These are phyloP conservation scores for Ceratosolen fusciceps DNA, from an alignment of 1,140 invertebrate genomes.

Conservation along the genomic window DNA sequence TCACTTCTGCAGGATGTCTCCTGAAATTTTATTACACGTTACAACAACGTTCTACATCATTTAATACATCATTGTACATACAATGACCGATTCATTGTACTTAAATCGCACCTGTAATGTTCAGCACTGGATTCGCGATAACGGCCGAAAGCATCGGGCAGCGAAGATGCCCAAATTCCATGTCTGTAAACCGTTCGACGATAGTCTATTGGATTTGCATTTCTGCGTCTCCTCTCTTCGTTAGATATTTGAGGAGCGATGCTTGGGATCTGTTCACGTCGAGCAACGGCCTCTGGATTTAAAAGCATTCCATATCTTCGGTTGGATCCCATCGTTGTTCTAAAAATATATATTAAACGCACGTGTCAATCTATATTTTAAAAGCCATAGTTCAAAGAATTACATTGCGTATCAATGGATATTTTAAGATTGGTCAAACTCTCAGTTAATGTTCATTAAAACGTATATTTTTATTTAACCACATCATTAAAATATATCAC, in stretches of 20 bases:
- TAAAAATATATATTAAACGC: slow-evolving; percentile 43
- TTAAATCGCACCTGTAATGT: slow-evolving; percentile 77
- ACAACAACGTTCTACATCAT: no score
- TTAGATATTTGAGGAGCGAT: slow-evolving; percentile 52
- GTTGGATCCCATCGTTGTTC: slow-evolving; percentile 61
- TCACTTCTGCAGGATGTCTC: slow-evolving; percentile 82
- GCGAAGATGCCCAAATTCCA: slow-evolving; percentile 80
- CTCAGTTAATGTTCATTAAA: no score
- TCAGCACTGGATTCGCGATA: slow-evolving; percentile 81
- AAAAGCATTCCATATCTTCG: slow-evolving; percentile 53
- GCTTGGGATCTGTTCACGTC: slow-evolving; percentile 57
- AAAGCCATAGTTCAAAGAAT: neutral
- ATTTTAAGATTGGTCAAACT: no score
- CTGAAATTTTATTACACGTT: slow-evolving; percentile 69
- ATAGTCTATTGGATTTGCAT: slow-evolving; percentile 65
- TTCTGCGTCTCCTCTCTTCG: slow-evolving; percentile 56
- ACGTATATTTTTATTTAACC: no score
- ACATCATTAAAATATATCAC: no score
- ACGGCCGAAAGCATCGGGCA: slow-evolving; percentile 77
- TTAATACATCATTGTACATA: neutral
- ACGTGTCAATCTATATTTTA: neutral
- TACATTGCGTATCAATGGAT: neutral
- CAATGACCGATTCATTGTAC: neutral
- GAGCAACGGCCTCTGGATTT: slow-evolving; percentile 58
- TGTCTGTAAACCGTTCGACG: slow-evolving; percentile 83